Conservation (phyloP, 2,888 invertebrate species). For the Trissoscelio sp. region DNA sequence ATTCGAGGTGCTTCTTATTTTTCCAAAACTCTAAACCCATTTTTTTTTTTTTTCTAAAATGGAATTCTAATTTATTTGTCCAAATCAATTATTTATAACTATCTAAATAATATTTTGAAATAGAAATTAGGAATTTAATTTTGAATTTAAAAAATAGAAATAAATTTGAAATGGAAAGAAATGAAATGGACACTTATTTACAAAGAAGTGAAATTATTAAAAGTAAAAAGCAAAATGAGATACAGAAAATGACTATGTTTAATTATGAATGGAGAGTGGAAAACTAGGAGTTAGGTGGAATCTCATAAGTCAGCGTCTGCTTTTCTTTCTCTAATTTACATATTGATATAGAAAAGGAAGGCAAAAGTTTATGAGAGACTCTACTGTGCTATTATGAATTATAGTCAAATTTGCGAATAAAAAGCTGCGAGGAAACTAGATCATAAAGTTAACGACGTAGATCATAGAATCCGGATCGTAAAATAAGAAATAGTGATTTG, state of each 20-base stretch:
- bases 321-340: constrained; percentile 52
- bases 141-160: no score
- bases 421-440: constrained; percentile 16
- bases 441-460: constrained; percentile 40
- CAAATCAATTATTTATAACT: no score
- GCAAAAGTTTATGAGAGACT: constrained; percentile 18
- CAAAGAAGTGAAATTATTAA: background rate
- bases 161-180: no score
- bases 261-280: constrained; percentile 3
- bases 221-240: background rate
- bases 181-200: background rate
- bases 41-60: no score
- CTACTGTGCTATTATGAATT: constrained; percentile 9
- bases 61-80: no score
- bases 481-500: constrained; percentile 20
- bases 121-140: no score
- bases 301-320: constrained; percentile 5
- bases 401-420: constrained; percentile 1
- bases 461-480: constrained; percentile 27
- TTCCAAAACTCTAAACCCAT: no score
- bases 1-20: no score
- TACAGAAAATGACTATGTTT: constrained; percentile 6
- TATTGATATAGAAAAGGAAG: constrained; percentile 48
- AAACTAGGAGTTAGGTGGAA: background rate
- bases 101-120: no score